Evolutionary conservation across 2,113 vertebrate species (phyloP), one percentile per base, ranked within the genome.

Genomic region (Mastomys natalensis): DNA sequence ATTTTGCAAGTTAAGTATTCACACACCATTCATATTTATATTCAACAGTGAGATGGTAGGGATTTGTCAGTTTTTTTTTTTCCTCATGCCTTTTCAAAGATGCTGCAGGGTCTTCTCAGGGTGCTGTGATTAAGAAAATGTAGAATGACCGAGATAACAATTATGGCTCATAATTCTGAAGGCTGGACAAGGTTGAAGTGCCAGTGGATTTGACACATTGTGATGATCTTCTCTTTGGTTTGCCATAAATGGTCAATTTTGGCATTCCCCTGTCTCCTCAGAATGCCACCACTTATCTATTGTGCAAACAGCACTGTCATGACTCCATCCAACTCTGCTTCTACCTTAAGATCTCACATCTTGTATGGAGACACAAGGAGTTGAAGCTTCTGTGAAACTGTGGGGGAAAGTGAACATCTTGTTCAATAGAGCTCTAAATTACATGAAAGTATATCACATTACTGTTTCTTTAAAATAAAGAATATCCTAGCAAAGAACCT

Each of bases 1-100:
- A 64, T 95, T 95, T 90, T 82, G 80, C 5, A 53, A 53, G 15
- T 66, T 92, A 90, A 90, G 8, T 70, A 6, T 48, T 76, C 51
- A 78, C 7, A 55, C 58, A 73, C 15, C 34, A 58, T 53, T 74
- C 82, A 76, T 95, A 76, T 66, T 95, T 76, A 37, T 64, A 43
- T 43, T 91, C 76, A 34, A 62, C 34, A 60, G 9, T 74, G 22
- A 84, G 34, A n/a, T 60, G 15, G 7, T 87, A 11, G 66, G 7
- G 66, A 89, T 78, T 84, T 77, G 31, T 86, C 68, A 68, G 2
- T 3, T 16, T 13, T 13, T 17, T 13, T 17, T 86, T 62, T 93
- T 8, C 64, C 40, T 55, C 24, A 34, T 53, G 21, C 34, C 77
- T 19, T 77, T 64, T 17, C 21, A 91, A 8, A 86, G 2, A 22